phyloP scores from a whole-genome alignment of 2,797 vertebrate species.

The Coilia nasus region DNA sequence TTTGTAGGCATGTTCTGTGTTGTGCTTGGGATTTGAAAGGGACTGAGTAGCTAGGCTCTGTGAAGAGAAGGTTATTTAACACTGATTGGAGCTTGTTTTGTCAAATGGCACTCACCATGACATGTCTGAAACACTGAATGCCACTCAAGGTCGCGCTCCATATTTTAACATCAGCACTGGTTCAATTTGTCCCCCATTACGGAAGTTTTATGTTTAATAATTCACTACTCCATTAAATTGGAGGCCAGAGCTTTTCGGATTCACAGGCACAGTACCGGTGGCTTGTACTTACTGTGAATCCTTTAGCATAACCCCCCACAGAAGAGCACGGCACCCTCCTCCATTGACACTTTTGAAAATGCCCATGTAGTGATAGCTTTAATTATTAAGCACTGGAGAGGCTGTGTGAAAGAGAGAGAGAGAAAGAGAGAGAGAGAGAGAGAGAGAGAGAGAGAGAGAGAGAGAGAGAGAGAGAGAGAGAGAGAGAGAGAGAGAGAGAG shows the following conservation, averaged over 20 bases:
- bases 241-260: conserved; percentile 1
- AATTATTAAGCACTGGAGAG: neutral
- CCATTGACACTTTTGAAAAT: neutral
- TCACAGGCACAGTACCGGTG: neutral
- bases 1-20: neutral
- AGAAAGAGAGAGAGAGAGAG: too few species aligned
- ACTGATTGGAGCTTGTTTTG: neutral
- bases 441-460: neutral
- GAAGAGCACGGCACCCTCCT: neutral
- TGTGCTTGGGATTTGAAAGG: neutral
- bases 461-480: neutral
- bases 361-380: neutral
- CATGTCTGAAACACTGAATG: neutral
- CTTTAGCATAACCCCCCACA: neutral
- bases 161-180: conserved; percentile 23
- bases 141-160: conserved; percentile 2
- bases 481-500: neutral
- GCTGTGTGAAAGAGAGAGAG: neutral
- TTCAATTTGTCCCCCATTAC: conserved; percentile 20
- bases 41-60: neutral
- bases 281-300: conserved; percentile 13
- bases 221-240: conserved; percentile 10
- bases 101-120: neutral
- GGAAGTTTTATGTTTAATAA: conserved; percentile 14
- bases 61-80: neutral